Conservation (phyloP, 2,113 vertebrate species). For the Laticauda laticaudata region DNA sequence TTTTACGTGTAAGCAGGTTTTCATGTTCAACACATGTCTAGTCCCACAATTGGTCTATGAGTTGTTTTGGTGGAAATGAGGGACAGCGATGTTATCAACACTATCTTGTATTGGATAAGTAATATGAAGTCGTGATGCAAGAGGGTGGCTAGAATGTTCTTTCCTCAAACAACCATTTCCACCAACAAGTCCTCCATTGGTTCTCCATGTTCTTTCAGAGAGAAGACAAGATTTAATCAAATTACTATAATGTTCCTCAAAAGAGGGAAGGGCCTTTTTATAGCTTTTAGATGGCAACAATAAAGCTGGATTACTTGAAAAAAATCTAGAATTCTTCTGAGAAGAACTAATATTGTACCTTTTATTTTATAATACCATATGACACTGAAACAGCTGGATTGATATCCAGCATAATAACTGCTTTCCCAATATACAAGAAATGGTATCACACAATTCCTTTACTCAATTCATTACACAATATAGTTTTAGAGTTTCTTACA, state of each 20-base stretch:
- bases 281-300: neutral
- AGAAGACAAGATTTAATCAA: neutral
- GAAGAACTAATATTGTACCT: slow-evolving; percentile 15
- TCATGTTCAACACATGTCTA: neutral
- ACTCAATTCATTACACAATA: neutral
- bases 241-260: neutral
- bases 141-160: neutral
- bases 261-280: neutral
- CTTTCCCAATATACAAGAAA: slow-evolving; percentile 19
- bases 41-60: neutral
- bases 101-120: neutral
- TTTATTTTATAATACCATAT: slow-evolving; percentile 15
- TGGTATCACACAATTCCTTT: neutral
- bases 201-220: neutral
- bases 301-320: neutral
- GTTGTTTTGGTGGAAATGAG: neutral
- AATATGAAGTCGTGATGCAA: neutral
- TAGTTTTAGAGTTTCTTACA: neutral
- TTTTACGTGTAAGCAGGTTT: neutral
- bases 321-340: slow-evolving; percentile 30
- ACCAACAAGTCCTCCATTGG: neutral
- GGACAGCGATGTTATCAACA: neutral
- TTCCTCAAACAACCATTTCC: neutral
- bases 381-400: slow-evolving; percentile 29
- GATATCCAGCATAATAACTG: neutral